Evolutionary conservation across 2,797 vertebrate genomes (phyloP).

Genomic region (Pseudomugil tenellus): DNA sequence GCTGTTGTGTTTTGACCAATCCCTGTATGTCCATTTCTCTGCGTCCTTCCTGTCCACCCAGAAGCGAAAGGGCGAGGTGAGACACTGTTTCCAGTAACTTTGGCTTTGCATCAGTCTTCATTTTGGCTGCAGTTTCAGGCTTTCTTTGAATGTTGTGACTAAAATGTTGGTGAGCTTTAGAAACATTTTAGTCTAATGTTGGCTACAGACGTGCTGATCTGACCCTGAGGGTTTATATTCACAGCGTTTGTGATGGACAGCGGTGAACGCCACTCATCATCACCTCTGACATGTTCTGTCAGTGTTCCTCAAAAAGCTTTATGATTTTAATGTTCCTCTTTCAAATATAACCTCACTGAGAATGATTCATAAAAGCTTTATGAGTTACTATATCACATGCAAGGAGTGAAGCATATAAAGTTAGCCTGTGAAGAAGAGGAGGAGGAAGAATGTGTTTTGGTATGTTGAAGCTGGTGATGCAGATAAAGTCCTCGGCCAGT

Average conservation of each 20-base stretch:
- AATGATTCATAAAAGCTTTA: no score
- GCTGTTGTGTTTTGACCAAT: conserved; percentile 72
- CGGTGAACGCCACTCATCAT: conserved; percentile 32
- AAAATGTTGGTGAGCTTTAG: conserved; percentile 61
- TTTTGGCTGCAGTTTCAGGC: conserved; percentile 64
- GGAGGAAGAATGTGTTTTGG: no score
- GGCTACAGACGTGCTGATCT: conserved; percentile 25
- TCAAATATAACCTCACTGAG: no score
- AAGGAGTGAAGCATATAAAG: no score
- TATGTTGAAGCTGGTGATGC: no score
- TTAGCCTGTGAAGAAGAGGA: no score
- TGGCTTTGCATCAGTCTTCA: conserved; percentile 70
- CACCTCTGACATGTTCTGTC: not conserved
- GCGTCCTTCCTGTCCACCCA: conserved; percentile 60
- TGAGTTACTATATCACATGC: no score
- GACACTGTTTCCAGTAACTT: conserved; percentile 58
- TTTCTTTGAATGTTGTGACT: conserved; percentile 48
- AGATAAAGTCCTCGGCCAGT: no score
- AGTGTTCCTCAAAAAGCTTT: no score
- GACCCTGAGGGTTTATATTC: not conserved
- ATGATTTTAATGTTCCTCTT: no score
- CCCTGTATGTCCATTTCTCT: conserved; percentile 69
- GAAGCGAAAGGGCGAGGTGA: conserved; percentile 79
- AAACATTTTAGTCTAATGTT: conserved; percentile 61
- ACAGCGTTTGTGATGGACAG: not conserved